phyloP scores from a whole-genome alignment of 2,888 invertebrate species.

The Muschampia plurimacula region DNA sequence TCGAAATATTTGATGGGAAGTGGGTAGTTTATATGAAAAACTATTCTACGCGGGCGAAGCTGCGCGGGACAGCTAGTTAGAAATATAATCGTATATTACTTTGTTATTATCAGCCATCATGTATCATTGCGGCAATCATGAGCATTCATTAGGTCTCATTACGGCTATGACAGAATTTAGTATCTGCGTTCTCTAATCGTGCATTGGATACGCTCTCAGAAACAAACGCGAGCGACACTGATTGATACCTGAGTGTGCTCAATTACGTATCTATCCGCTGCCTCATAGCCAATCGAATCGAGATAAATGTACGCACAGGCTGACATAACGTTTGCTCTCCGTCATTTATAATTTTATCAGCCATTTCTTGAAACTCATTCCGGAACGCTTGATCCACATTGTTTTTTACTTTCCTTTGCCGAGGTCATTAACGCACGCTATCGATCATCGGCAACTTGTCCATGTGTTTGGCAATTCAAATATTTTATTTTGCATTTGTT shows the following conservation, averaged over 20 bases:
- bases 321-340: constrained; percentile 48
- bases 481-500: constrained; percentile 80
- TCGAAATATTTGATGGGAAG: no score
- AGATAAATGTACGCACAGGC: constrained; percentile 60
- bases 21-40: no score
- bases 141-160: constrained; percentile 56
- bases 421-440: constrained; percentile 49
- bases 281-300: constrained; percentile 59
- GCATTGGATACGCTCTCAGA: constrained; percentile 63
- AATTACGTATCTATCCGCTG: constrained; percentile 60
- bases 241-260: constrained; percentile 65
- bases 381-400: constrained; percentile 34
- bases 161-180: constrained; percentile 57
- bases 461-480: constrained; percentile 46
- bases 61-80: no score
- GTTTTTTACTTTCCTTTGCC: constrained; percentile 37
- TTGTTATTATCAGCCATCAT: constrained; percentile 44
- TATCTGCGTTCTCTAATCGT: constrained; percentile 54
- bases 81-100: constrained; percentile 47
- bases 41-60: no score
- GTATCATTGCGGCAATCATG: constrained; percentile 51
- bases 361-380: constrained; percentile 47
- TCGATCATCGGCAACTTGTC: constrained; percentile 43
- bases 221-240: constrained; percentile 63
- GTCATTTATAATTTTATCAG: constrained; percentile 52